Conservation (phyloP, 2,888 invertebrate genomes). For the Eretmocerus hayati region DNA sequence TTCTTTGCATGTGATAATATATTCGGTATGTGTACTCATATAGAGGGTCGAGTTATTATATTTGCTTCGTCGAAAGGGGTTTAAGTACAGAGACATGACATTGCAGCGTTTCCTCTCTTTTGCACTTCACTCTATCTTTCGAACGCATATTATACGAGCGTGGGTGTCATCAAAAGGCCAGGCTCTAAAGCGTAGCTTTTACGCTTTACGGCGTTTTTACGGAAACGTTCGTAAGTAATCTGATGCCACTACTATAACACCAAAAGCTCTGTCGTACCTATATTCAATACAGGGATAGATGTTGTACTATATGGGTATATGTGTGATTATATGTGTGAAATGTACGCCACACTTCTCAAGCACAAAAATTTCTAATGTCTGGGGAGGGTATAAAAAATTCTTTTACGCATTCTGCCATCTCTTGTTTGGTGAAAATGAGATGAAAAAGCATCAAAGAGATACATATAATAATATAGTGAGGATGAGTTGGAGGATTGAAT, state of each 20-base stretch:
- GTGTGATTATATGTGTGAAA: too few relatives aligned
- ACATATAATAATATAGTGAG: too few relatives aligned
- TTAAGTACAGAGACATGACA: slow-evolving; percentile 24
- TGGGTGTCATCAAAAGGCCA: slow-evolving; percentile 36
- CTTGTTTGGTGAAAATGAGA: neutral
- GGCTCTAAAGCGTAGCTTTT: slow-evolving; percentile 40
- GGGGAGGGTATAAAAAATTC: slow-evolving; percentile 17
- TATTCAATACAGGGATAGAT: too few relatives aligned
- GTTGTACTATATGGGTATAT: too few relatives aligned
- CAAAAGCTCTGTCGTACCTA: too few relatives aligned
- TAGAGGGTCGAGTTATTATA: slow-evolving; percentile 22
- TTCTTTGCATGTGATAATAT: too few relatives aligned
- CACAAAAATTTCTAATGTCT: slow-evolving; percentile 23
- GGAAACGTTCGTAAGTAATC: slow-evolving; percentile 33
- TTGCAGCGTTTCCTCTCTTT: slow-evolving; percentile 26
- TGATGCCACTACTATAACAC: too few relatives aligned
- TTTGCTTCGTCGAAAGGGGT: slow-evolving; percentile 21
- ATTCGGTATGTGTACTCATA: too few relatives aligned
- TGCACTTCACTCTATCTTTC: neutral
- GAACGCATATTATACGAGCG: slow-evolving; percentile 30
- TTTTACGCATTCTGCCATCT: neutral
- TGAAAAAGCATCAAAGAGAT: slow-evolving; percentile 2
- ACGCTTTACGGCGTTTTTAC: slow-evolving; percentile 39
- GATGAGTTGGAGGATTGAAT: too few relatives aligned
- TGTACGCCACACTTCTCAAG: slow-evolving; percentile 17